Percentiles rank a stretch among this genome's conserved stretches.
These are phyloP conservation scores for Orbicella faveolata DNA, from an alignment of 64 coral and sea anemone genomes.

Conservation along the genomic window DNA sequence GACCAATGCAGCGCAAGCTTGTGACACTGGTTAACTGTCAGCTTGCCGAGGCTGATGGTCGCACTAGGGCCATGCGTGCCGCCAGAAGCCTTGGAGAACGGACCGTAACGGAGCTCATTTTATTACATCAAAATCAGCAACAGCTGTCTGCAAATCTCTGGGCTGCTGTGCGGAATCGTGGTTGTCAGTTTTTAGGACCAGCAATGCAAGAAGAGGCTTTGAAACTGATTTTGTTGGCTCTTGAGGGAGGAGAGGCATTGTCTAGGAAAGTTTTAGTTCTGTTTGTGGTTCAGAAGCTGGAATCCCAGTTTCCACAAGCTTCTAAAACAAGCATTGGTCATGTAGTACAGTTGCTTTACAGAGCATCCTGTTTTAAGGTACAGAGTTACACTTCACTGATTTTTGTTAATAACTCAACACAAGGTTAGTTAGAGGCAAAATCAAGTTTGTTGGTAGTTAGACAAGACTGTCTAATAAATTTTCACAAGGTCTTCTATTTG, in stretches of 20 bases:
- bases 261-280: slow-evolving; percentile 97
- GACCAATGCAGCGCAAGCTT: slow-evolving; percentile 97
- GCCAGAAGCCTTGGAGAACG: slow-evolving; percentile 95
- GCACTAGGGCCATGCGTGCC: slow-evolving; percentile 93
- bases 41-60: slow-evolving; percentile 90
- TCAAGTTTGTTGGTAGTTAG: too few species aligned
- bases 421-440: too few species aligned
- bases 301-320: slow-evolving; percentile 88
- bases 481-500: too few species aligned
- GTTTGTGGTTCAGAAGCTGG: slow-evolving; percentile 96
- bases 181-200: slow-evolving; percentile 99
- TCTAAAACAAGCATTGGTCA: slow-evolving; percentile 99
- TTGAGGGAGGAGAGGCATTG: slow-evolving; percentile 93
- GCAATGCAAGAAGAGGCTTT: slow-evolving; percentile 99
- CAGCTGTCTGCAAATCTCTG: slow-evolving; percentile 94
- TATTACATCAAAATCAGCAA: slow-evolving; percentile 96
- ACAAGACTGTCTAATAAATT: too few species aligned
- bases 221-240: slow-evolving; percentile 81
- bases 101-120: slow-evolving; percentile 92
- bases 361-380: slow-evolving; percentile 99
- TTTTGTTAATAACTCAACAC: neutral
- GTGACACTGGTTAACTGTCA: slow-evolving; percentile 98
- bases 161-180: slow-evolving; percentile 96
- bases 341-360: slow-evolving; percentile 95
- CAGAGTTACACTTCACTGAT: neutral